Base-by-base conservation (phyloP, 2,797 vertebrate species). In the Sebastes kiyomatsui region DNA sequence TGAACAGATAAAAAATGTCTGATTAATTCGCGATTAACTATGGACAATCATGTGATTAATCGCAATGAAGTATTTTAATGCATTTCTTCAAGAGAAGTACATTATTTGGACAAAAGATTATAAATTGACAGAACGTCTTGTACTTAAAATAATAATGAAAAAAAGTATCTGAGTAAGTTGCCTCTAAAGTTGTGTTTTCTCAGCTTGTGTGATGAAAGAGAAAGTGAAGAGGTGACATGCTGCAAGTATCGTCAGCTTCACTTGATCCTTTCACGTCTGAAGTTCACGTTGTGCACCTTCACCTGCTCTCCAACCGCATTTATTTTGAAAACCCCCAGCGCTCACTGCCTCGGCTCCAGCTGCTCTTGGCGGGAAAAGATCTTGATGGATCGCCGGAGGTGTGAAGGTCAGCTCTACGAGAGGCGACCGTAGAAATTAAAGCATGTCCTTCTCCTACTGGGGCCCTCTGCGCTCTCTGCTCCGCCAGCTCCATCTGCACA, bases 351-450 rank as follows among this genome's bases (percentile, higher is more conserved):
- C 30, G 22, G 65, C 80, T 87, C 84, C 66, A 65, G 87, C 84
- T 32, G 86, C 75, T 90, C 83, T 81, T 80, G 87, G 89, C 82
- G 84, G 90, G 90, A 89, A 84, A 83, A 38, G 46, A 61, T 73
- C 81, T 86, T 95, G 95, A 96, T 95, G 92, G 93, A 95, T 92
- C 84, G 84, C 88, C 72, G 56, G 87, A 94, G 86, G 94, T 93
- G 94, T 94, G 74, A 70, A 78, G 95, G 95, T 96, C 95, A 96
- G 80, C 93, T 73, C 86, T 86, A 89, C 85, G 30, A 92, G 90
- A 93, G 77, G 85, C 64, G 75, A 81, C 80, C 82, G 78, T 81
- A 87, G 87, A 92, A 94, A 94, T 94, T 79, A 92, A 93, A 95
- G 92, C 90, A 79, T 94, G 90, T 91, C 92, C 72, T 84, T 5